Percentiles rank a stretch among this genome's conserved stretches.
Evolutionary conservation across 2,113 vertebrate genomes (phyloP).

Genomic region (Spermophilus dauricus): DNA sequence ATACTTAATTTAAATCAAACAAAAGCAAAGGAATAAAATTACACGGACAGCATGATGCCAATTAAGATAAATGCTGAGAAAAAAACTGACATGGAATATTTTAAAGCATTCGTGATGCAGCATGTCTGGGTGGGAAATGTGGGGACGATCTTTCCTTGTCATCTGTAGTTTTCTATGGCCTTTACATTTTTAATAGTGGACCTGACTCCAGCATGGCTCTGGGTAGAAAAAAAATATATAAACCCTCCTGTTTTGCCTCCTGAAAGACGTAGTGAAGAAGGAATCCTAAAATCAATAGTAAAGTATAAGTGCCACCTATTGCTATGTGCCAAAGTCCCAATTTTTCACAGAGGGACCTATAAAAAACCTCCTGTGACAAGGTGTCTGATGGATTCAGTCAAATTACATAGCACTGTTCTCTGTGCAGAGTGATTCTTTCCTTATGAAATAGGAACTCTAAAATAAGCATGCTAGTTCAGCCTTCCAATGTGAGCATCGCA

Average conservation of each 20-base stretch:
- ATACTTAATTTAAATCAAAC: neutral
- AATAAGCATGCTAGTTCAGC: slow-evolving; percentile 59
- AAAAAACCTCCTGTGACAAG: slow-evolving; percentile 71
- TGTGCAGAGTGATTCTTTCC: slow-evolving; percentile 44
- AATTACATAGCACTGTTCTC: slow-evolving; percentile 69
- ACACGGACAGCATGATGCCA: neutral
- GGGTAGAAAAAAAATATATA: neutral
- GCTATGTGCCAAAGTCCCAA: slow-evolving; percentile 37
- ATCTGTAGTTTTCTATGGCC: neutral
- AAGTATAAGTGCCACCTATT: slow-evolving; percentile 63
- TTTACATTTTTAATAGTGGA: neutral
- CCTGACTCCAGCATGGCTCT: neutral
- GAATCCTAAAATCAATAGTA: slow-evolving; percentile 58
- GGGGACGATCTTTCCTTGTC: neutral
- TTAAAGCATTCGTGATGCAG: neutral
- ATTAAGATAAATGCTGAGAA: slow-evolving; percentile 13
- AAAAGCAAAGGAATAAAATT: slow-evolving; percentile 52
- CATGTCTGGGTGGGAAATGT: neutral
- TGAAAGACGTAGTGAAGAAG: neutral
- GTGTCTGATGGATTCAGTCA: slow-evolving; percentile 73
- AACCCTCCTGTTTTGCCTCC: neutral
- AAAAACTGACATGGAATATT: slow-evolving; percentile 3
- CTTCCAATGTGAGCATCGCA: slow-evolving; percentile 54
- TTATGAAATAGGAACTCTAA: slow-evolving; percentile 67
- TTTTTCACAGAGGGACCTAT: slow-evolving; percentile 64